These are phyloP conservation scores for Aythya baeri DNA, from an alignment of 2,113 vertebrate species.

Conservation along the genomic window DNA sequence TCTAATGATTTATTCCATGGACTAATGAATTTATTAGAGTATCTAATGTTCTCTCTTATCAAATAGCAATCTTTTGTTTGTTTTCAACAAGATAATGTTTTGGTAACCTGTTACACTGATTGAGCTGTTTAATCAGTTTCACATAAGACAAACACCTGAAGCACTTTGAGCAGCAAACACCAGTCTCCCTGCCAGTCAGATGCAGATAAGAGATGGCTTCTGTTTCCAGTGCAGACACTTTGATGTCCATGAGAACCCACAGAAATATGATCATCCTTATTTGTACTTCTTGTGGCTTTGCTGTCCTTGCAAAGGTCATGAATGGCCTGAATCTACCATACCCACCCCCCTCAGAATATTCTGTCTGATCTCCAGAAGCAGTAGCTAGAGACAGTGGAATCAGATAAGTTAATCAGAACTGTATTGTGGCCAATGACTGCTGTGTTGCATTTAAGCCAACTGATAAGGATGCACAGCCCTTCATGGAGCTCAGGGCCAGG, in stretches of 20 bases:
- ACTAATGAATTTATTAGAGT: background rate
- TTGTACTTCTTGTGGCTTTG: background rate
- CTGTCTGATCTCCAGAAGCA: background rate
- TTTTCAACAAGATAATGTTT: constrained; percentile 17
- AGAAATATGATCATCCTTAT: background rate
- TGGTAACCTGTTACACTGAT: background rate
- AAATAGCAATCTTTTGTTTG: background rate
- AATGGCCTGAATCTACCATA: background rate
- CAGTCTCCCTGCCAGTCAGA: background rate
- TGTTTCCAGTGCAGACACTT: background rate
- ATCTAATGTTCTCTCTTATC: background rate
- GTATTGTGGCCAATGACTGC: background rate
- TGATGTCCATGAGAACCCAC: background rate
- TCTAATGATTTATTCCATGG: background rate
- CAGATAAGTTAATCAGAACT: background rate
- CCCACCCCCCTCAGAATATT: background rate
- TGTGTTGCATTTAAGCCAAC: background rate
- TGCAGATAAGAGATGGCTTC: background rate
- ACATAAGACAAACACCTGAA: background rate
- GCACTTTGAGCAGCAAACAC: background rate
- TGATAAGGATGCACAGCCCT: background rate
- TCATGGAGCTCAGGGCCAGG: background rate
- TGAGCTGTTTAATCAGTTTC: constrained; percentile 1
- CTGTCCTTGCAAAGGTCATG: background rate
- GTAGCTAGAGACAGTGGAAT: background rate